Evolutionary conservation across 2,113 vertebrate genomes (phyloP), one percentile per base, ranked within the genome.

Genomic region (Cololabis saira): DNA sequence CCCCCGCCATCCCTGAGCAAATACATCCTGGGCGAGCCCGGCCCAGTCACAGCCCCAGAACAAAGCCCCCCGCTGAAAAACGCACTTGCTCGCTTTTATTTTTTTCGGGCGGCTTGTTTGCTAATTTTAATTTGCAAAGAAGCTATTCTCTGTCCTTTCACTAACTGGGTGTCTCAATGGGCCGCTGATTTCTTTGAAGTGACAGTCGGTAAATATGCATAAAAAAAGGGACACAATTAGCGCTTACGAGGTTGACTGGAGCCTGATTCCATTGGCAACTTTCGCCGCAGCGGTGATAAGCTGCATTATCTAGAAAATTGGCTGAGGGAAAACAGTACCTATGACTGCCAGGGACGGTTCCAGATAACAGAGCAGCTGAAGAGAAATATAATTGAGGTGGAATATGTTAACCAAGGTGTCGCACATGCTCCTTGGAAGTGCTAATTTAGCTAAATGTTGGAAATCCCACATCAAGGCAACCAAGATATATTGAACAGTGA

Each of bases 321-420:
- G 96, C 96, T 94, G 93, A 95, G 95, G 96, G 96, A 97, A 97
- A 98, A 98, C 96, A 96, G 95, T 94, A 95, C 95, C 95, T 97
- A 95, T 97, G 97, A 98, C 98, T 98, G 97, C 96, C 95, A 97
- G 96, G 94, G 95, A 96, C 95, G 95, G 95, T 96, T 97, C 95
- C 95, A 97, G 97, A 98, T 98, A 99, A 98, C 96, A 95, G 95
- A 93, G 93, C 94, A 51, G 94, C 95, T 97, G 96, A 98, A 96
- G 96, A 97, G 95, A 98, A 98, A 97, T 96, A 96, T 98, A 99
- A 98, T 98, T 99, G 97, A 99, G 97, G 96, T 97, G 96, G 96
- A 98, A 98, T 98, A 96, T 96, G 95, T 97, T 98, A 98, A 97
- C 95, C 95, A 97, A 95, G 95, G 95, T 98, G 96, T 98, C 96